phyloP scores from a whole-genome alignment of 1,140 invertebrate genomes.

The Tetraneura akinire region DNA sequence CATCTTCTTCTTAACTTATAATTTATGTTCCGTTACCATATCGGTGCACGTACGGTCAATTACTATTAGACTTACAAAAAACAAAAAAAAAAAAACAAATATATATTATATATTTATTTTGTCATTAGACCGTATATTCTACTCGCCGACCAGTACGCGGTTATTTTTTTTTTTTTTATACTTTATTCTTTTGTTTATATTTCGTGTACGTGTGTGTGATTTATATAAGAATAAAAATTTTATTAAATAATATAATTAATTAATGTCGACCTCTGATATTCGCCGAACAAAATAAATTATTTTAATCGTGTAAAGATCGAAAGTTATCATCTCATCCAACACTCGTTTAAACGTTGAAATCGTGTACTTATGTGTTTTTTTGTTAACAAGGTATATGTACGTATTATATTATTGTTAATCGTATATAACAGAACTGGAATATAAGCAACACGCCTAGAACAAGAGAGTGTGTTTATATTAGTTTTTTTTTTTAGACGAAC shows the following conservation, averaged over 20 bases:
- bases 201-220: no score
- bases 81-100: no score
- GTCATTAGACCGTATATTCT: background rate
- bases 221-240: no score
- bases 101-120: no score
- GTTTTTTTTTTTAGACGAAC: background rate
- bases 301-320: background rate
- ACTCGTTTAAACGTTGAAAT: slow-evolving; percentile 2
- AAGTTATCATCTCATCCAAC: slow-evolving; percentile 1
- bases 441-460: background rate
- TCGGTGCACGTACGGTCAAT: background rate
- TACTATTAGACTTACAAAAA: slow-evolving; percentile 22
- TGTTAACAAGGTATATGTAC: background rate
- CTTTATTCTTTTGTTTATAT: background rate
- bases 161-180: background rate
- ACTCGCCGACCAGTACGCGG: no score
- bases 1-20: background rate
- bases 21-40: slow-evolving; percentile 10
- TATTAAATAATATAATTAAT: no score
- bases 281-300: background rate
- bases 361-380: no score
- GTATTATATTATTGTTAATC: no score
- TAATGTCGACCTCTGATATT: background rate
- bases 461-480: background rate
- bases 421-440: background rate